phyloP scores from a whole-genome alignment of 2,113 vertebrate species.

The Alectura lathami region DNA sequence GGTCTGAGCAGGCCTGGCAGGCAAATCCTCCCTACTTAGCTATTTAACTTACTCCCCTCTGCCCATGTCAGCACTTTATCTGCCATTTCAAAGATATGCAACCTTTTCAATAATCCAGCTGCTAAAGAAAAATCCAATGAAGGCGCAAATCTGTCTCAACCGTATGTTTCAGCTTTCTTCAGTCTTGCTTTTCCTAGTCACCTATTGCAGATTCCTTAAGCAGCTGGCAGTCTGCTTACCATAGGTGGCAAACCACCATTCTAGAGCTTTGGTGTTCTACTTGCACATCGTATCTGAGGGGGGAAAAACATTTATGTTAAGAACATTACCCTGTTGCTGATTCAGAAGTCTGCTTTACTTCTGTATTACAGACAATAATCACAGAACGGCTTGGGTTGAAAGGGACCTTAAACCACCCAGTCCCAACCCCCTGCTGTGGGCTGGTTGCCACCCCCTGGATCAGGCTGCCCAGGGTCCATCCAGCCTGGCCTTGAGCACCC shows the following conservation, averaged over 20 bases:
- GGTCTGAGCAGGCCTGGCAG: not conserved
- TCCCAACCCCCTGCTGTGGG: too few species aligned
- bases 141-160: not conserved
- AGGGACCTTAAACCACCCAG: not conserved
- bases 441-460: not conserved
- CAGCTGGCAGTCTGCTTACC: accelerated
- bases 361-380: not conserved
- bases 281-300: not conserved
- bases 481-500: not conserved
- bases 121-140: not conserved
- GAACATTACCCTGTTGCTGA: not conserved
- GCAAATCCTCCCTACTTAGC: not conserved
- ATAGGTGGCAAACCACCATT: not conserved
- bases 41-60: not conserved
- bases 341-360: not conserved
- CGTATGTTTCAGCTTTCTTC: not conserved
- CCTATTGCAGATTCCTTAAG: not conserved
- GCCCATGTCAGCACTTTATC: not conserved
- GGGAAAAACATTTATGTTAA: not conserved
- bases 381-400: not conserved
- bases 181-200: not conserved
- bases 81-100: not conserved
- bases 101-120: not conserved
- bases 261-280: not conserved
- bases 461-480: not conserved